Base-by-base conservation (phyloP, 2,888 invertebrate genomes). In the Campoplex nolae region DNA sequence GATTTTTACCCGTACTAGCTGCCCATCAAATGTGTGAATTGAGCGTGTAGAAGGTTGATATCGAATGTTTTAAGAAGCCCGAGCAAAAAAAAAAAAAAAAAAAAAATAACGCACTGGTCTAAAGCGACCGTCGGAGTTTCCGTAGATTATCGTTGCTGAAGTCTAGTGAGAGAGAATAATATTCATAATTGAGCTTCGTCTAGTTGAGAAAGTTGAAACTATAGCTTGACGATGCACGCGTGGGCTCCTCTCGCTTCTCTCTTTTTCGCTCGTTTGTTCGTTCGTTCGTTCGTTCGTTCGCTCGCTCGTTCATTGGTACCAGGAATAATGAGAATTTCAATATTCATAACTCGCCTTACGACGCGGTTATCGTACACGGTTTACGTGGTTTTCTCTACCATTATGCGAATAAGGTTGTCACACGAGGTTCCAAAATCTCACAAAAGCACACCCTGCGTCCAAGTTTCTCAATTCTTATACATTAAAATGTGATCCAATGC, bases 291-390 rank as follows among this genome's bases (percentile, higher is more conserved):
- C 6, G 45, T 9, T 9, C 9, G 45, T 45, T 70, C 86, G 86
- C 82, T 75, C 62, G 56, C 87, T 90, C 83, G 56, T 77, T 87
- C 51, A 32, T 32, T 32, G 88, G 75, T 83, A 76, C 62, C 83
- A 85, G 84, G 90, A 92, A 92, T 93, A 93, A 94, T 93, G 92
- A 93, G 92, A 92, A 92, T 93, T 93, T 93, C 92, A 94, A 93
- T 94, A 93, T 94, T 93, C 92, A 94, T 93, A 90, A 90, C 87
- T 87, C 48, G 88, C 88, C 89, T 90, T 88, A 86, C 90, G 88
- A 86, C 67, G 82, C 76, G 84, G 76, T 82, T 84, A 84, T 84
- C 82, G 70, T 78, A 54, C 78, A 56, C 75, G 68, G 87, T 79
- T 87, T 84, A 84, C 77, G 32, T 74, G 82, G 68, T 71, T 68